These are phyloP conservation scores for Pyralis farinalis DNA, from an alignment of 2,888 invertebrate species.

Conservation along the genomic window DNA sequence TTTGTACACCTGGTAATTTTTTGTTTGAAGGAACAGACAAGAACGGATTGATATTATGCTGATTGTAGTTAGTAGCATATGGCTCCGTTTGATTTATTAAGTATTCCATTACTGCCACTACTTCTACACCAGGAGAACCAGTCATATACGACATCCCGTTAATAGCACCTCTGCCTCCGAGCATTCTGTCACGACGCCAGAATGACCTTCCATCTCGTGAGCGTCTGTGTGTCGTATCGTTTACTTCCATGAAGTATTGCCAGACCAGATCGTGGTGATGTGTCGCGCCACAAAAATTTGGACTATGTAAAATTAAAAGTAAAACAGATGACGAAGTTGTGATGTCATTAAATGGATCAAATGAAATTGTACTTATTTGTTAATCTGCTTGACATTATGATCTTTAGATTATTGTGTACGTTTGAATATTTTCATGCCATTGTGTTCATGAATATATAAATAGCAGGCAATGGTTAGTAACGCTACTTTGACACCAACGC, in stretches of 20 bases:
- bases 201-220: slow-evolving; percentile 43
- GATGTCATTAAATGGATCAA: no score
- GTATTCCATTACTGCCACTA: slow-evolving; percentile 57
- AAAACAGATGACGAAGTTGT: no score
- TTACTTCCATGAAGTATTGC: slow-evolving; percentile 60
- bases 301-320: slow-evolving; percentile 55
- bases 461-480: no score
- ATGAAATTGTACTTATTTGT: no score
- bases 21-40: slow-evolving; percentile 49
- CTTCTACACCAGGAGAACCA: slow-evolving; percentile 56
- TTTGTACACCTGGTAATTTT: slow-evolving; percentile 59
- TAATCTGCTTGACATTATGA: no score
- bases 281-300: slow-evolving; percentile 52
- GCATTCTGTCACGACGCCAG: slow-evolving; percentile 63
- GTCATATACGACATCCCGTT: slow-evolving; percentile 65
- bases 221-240: slow-evolving; percentile 47
- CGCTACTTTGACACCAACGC: no score
- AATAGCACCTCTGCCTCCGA: slow-evolving; percentile 69
- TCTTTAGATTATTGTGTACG: no score
- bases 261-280: slow-evolving; percentile 47
- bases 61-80: slow-evolving; percentile 59
- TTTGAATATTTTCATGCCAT: no score
- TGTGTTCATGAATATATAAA: no score
- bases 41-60: slow-evolving; percentile 68
- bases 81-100: slow-evolving; percentile 63